These are phyloP conservation scores for Alosa sapidissima DNA, from an alignment of 2,797 vertebrate species.

Conservation along the genomic window DNA sequence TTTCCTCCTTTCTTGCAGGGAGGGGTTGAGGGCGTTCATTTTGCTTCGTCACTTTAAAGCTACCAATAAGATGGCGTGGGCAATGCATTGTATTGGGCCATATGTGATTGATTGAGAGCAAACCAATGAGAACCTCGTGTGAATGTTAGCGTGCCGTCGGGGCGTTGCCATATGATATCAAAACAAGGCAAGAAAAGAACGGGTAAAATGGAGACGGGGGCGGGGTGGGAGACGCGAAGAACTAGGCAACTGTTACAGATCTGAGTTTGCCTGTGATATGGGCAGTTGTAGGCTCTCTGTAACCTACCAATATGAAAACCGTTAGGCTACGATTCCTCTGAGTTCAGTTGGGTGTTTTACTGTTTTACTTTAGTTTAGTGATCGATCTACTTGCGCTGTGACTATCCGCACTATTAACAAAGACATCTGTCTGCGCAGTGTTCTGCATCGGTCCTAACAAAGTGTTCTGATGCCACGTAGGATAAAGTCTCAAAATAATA, in stretches of 20 bases:
- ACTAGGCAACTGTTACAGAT: conserved; percentile 36
- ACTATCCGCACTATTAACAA: not conserved
- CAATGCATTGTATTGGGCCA: not conserved
- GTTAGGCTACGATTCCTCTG: not conserved
- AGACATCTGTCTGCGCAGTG: not conserved
- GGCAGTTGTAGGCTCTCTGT: not conserved
- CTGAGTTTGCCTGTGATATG: not conserved
- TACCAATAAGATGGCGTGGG: conserved; percentile 55
- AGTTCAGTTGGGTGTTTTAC: not conserved
- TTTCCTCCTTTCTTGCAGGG: conserved; percentile 67
- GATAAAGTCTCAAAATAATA: not conserved
- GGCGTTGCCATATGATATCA: conserved; percentile 64
- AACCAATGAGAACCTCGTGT: conserved; percentile 53
- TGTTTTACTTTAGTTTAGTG: not conserved
- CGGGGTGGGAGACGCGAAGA: conserved; percentile 27
- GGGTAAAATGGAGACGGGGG: conserved; percentile 52
- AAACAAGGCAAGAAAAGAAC: conserved; percentile 72
- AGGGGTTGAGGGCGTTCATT: conserved; percentile 50
- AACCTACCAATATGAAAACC: not conserved
- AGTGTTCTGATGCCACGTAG: not conserved
- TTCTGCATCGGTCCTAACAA: not conserved
- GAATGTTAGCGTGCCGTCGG: conserved; percentile 19
- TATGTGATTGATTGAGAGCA: conserved; percentile 56
- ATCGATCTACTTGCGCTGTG: not conserved
- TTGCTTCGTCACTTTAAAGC: conserved; percentile 41